Base-by-base conservation (phyloP, 1,140 invertebrate genomes). In the Diabrotica undecimpunctata region DNA sequence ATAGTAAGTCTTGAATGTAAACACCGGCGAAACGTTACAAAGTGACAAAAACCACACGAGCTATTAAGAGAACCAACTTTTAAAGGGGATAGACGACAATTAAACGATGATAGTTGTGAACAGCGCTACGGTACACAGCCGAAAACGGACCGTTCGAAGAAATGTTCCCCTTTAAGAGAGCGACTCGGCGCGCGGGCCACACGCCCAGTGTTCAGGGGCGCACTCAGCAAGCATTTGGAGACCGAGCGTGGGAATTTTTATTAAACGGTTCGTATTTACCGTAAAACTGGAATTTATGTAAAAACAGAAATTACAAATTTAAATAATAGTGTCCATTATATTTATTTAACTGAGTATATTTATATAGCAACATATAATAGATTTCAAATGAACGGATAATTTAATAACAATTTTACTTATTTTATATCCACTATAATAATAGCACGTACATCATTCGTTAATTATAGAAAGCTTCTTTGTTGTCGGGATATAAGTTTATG, bases 11-110 rank as follows among this genome's bases (percentile, higher is more conserved):
- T 46, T 46, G 41, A 46, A 46, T 46, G 41, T 46, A 46, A 46
- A 46, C 41, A 46, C n/a, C 41, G 41, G 41, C 66, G 36, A 69
- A 69, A 69, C 59, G 67, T 54, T 66, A 72, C 65, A 68, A 69
- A 71, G 64, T 70, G 68, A 72, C 69, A 70, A 70, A 70, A 71
- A 72, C 65, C 69, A 73, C 64, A 69, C 71, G 52, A 65, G 71
- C 71, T 70, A 73, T 71, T 71, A 71, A 66, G 65, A 60, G 66
- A 46, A 46, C 41, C 41, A 46, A 46, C 41, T 61, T 70, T 60
- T 72, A 72, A 71, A 73, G 70, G 55, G 65, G 64, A 71, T 72
- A 55, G 41, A 53, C 39, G 61, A 59, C 68, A 71, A 70, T 73
- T 72, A 70, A 65, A 70, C 53, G 64, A 69, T 69, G 67, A 54